Evolutionary conservation across 2,888 invertebrate species (phyloP).

Genomic region (Bruchidius siliquastri): DNA sequence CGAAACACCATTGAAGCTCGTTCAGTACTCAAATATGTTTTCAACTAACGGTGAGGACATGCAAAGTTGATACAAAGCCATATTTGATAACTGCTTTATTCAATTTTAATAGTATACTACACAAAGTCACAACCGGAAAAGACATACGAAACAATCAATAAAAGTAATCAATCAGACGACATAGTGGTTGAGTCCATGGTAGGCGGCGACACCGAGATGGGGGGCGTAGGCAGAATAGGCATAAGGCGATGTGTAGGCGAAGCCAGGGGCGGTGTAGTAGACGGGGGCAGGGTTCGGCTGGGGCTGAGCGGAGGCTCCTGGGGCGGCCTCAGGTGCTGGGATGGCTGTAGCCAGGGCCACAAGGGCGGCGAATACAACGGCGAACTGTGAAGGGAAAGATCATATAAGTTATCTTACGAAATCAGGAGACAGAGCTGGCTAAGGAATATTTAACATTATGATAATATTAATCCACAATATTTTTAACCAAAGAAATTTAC

Average conservation of each 20-base stretch:
- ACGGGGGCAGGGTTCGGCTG: background rate
- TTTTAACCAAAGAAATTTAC: too few species aligned
- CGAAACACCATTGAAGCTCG: too few species aligned
- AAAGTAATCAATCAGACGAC: background rate
- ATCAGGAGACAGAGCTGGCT: too few species aligned
- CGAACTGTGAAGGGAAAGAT: background rate
- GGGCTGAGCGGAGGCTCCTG: background rate
- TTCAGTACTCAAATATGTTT: too few species aligned
- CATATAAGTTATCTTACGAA: too few species aligned
- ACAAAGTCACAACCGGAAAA: background rate
- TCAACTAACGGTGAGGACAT: too few species aligned
- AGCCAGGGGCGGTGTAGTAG: conserved; percentile 1
- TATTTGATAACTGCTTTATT: background rate
- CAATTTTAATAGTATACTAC: background rate
- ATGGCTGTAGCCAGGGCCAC: conserved; percentile 2
- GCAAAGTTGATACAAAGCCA: background rate
- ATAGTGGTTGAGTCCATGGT: background rate
- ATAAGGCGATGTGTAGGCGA: background rate
- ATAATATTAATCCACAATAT: too few species aligned
- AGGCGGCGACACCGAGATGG: background rate
- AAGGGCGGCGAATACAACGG: background rate
- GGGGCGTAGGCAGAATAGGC: conserved; percentile 1
- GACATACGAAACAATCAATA: background rate
- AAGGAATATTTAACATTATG: too few species aligned
- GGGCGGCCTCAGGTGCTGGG: background rate